Percentiles rank a stretch among this genome's conserved stretches.
Evolutionary conservation across 2,113 vertebrate species (phyloP).

Genomic region (mouse (Mus musculus)): DNA sequence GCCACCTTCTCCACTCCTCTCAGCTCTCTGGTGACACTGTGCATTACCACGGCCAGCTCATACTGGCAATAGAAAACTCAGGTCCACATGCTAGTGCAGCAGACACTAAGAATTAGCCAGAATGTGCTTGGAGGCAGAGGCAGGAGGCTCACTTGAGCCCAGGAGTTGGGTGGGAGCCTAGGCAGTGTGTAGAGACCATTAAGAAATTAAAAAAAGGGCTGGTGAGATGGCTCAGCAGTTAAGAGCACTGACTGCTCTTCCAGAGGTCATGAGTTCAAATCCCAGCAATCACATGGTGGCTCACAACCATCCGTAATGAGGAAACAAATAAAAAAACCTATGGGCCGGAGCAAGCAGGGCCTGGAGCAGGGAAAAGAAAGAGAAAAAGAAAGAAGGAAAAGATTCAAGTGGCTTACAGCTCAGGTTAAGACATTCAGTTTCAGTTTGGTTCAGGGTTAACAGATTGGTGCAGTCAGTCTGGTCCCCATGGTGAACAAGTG

Average conservation of each 20-base stretch:
- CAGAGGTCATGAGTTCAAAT: no score
- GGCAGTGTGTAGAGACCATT: neutral
- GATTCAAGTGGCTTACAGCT: neutral
- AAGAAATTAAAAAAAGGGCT: neutral
- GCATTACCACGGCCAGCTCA: neutral
- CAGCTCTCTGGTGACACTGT: neutral
- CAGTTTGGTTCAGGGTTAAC: neutral
- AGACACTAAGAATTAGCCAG: neutral
- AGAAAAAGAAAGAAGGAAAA: neutral
- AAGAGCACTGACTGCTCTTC: no score
- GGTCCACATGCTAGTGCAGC: neutral
- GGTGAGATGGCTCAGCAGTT: no score
- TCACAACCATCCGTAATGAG: no score
- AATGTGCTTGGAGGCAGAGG: neutral
- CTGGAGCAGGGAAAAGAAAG: no score
- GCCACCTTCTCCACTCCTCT: neutral
- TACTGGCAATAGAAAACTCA: neutral
- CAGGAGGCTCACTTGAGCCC: neutral
- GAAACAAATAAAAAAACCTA: no score
- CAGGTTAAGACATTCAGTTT: neutral
- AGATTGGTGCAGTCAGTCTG: neutral
- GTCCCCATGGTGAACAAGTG: neutral
- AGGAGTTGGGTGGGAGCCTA: neutral
- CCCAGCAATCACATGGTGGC: no score
- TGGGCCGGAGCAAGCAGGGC: no score